Conservation (phyloP, 1,140 invertebrate genomes). For the Papilio helenus region DNA sequence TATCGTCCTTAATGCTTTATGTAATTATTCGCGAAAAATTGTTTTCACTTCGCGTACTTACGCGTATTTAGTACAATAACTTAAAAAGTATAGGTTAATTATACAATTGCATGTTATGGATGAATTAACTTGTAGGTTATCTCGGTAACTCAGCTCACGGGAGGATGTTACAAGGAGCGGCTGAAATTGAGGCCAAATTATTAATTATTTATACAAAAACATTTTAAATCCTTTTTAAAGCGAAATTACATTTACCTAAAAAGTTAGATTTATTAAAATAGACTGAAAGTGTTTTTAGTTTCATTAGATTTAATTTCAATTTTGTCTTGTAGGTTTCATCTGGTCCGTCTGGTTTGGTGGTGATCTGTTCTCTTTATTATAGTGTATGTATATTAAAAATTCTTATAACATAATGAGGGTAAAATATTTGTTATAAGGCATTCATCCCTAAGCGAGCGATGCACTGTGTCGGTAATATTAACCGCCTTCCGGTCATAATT, state of each 20-base stretch:
- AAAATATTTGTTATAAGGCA: constrained; percentile 24
- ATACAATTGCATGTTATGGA: constrained; percentile 7
- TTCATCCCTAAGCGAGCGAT: constrained; percentile 4
- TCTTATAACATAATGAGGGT: constrained; percentile 13
- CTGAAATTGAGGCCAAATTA: constrained; percentile 8
- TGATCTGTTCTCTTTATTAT: background rate
- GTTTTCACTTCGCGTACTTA: constrained; percentile 1
- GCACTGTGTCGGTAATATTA: constrained; percentile 44
- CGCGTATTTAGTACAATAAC: background rate
- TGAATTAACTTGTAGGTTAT: constrained; percentile 18
- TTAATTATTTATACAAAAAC: background rate
- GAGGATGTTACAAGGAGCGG: constrained; percentile 21
- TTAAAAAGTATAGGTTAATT: background rate
- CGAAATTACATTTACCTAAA: background rate
- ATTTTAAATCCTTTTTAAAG: background rate
- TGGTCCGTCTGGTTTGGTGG: background rate
- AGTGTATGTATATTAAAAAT: constrained; percentile 1
- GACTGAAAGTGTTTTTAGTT: no score
- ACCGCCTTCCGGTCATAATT: constrained; percentile 62
- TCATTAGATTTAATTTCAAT: no score
- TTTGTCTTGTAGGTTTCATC: no score
- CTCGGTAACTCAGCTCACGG: background rate
- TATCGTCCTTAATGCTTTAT: no score
- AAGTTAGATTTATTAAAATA: no score
- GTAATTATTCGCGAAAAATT: no score